Conservation (phyloP, 2,888 invertebrate species). For the Lobophora halterata region DNA sequence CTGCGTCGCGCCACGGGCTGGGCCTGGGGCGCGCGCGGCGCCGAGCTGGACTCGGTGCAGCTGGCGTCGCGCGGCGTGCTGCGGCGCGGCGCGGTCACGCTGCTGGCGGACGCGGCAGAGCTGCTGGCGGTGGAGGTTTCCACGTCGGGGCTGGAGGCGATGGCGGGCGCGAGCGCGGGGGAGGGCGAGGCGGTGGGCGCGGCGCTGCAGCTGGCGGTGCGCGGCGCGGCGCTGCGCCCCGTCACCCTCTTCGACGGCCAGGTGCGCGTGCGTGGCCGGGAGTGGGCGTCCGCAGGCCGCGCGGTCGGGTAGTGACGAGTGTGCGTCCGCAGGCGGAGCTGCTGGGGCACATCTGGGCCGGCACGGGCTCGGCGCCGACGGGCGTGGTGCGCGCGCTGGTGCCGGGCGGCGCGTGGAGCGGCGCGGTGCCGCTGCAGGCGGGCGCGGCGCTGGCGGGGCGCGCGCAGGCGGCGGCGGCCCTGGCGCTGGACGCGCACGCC, state of each 20-base stretch:
- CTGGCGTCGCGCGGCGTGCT: conserved; percentile 52
- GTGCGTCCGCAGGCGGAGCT: conserved; percentile 58
- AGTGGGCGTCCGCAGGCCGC: conserved; percentile 63
- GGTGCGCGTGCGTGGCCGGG: conserved; percentile 60
- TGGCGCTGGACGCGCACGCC: conserved; percentile 29
- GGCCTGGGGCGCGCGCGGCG: conserved; percentile 38
- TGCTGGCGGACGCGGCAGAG: conserved; percentile 30
- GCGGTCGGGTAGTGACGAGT: conserved; percentile 54
- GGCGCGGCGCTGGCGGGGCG: conserved; percentile 35
- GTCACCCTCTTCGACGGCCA: conserved; percentile 44
- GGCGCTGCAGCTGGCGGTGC: conserved; percentile 48
- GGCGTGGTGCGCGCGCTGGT: conserved; percentile 49
- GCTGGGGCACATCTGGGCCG: conserved; percentile 64
- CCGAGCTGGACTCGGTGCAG: conserved; percentile 51
- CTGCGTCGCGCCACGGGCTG: conserved; percentile 45
- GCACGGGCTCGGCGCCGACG: conserved; percentile 54
- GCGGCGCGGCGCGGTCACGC: conserved; percentile 49
- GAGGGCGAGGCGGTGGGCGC: conserved; percentile 38
- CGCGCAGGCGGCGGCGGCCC: conserved; percentile 23
- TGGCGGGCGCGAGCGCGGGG: conserved; percentile 30
- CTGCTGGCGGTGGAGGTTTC: conserved; percentile 41
- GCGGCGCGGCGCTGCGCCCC: conserved; percentile 44
- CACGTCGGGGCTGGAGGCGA: conserved; percentile 50
- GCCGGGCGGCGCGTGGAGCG: conserved; percentile 30
- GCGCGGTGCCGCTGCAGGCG: conserved; percentile 21